A percentile compares a stretch with the other conserved stretches of the same genome.
Evolutionary conservation across 2,888 invertebrate genomes (phyloP).

Genomic region (Pollenia labialis): DNA sequence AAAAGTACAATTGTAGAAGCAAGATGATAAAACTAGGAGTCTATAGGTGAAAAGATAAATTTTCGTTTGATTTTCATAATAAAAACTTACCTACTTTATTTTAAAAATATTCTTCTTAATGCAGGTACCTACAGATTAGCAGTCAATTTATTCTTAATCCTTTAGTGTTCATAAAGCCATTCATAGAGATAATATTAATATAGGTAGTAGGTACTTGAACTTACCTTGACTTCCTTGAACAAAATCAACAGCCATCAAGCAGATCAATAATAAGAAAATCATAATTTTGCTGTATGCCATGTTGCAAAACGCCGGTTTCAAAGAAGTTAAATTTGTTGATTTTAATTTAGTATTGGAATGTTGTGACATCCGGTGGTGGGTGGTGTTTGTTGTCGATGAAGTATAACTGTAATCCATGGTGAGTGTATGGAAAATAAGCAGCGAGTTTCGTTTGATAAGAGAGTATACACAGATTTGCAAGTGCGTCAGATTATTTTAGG

Average conservation of each 20-base stretch:
- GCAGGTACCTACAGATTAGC: too few relatives aligned
- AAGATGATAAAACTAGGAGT: too few relatives aligned
- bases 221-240: constrained; percentile 78
- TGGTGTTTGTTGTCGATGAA: constrained; percentile 4
- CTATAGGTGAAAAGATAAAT: too few relatives aligned
- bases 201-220: too few relatives aligned
- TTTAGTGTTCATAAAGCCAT: too few relatives aligned
- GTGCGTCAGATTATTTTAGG: constrained; percentile 36
- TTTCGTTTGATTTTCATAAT: too few relatives aligned
- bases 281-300: constrained; percentile 28
- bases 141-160: too few relatives aligned
- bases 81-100: too few relatives aligned
- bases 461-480: constrained; percentile 4
- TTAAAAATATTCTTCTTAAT: too few relatives aligned
- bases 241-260: constrained; percentile 46
- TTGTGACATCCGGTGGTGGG: constrained; percentile 7
- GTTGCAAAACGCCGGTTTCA: constrained; percentile 38
- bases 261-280: constrained; percentile 41
- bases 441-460: constrained; percentile 32
- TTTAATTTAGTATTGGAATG: constrained; percentile 49
- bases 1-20: too few relatives aligned
- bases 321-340: background rate
- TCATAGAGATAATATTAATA: too few relatives aligned
- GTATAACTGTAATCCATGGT: constrained; percentile 34
- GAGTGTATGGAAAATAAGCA: constrained; percentile 2